Base-by-base conservation (phyloP, 2,797 vertebrate genomes). In the Melanotaenia pygmaea region DNA sequence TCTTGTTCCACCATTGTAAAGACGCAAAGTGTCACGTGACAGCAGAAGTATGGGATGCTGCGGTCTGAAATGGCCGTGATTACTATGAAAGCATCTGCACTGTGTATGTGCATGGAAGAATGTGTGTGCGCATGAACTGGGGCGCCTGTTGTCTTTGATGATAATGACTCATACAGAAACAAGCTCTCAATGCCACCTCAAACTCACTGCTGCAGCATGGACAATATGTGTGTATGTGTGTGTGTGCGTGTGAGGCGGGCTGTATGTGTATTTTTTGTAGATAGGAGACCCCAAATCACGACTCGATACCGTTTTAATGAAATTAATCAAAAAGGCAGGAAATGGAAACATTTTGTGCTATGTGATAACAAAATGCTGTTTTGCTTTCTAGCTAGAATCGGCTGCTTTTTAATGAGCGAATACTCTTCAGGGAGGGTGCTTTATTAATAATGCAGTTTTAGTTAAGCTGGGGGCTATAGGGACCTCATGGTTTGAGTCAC, bases 151-250 rank as follows among this genome's bases (percentile, higher is more conserved):
- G 86, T 84, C 79, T 87, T 89, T 90, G 86, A 90, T 89, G 91
- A 90, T 90, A 88, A 90, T 89, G 83, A 90, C 79, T 72, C 79
- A 80, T 85, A 84, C 84, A 79, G 82, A 85, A 84, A 84, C 76
- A 69, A 72, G 69, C 84, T 79, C 74, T 84, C 79, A 81, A 60
- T 70, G 66, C 84, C 76, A 81, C 79, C 86, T 88, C 72, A 82
- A 83, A 89, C 82, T 79, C 82, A 68, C 26, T 45, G 22, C 26
- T 45, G 22, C 61, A 26, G 37, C 65, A 34, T 4, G 43, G 63
- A 22, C 47, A 58, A 37, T 4, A 37, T 51, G 1, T 56, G 1
- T 51, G 16, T n/a, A 57, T 56, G 61, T 28, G 20, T 57, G 53
- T 45, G 11, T 64, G 26, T 28, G 26, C 26, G 26, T 30, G 61